Percentiles rank a stretch among this genome's conserved stretches.
These are phyloP conservation scores for Chloropsis hardwickii DNA, from an alignment of 2,113 vertebrate species.

Conservation along the genomic window DNA sequence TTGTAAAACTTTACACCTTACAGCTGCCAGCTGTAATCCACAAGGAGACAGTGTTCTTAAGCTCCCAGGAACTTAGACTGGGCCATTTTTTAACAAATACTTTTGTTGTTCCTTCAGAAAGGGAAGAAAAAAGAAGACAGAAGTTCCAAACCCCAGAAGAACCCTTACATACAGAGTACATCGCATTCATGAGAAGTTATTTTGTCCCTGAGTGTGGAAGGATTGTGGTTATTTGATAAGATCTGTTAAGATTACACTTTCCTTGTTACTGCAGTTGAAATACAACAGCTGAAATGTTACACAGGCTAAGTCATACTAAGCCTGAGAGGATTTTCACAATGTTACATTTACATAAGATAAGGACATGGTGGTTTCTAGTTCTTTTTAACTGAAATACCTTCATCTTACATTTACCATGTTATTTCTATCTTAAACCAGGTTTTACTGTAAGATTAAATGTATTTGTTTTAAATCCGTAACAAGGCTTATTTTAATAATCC, in stretches of 20 bases:
- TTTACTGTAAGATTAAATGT: not conserved
- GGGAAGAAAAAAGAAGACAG: not conserved
- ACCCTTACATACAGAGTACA: not conserved
- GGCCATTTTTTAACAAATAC: slow-evolving; percentile 7
- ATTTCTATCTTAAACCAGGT: slow-evolving; percentile 27
- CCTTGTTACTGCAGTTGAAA: slow-evolving; percentile 52
- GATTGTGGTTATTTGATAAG: slow-evolving; percentile 24
- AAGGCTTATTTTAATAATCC: not conserved
- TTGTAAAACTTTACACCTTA: slow-evolving; percentile 35
- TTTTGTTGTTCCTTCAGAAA: not conserved
- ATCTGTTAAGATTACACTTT: slow-evolving; percentile 49
- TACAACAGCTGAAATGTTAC: slow-evolving; percentile 45
- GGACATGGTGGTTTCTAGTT: slow-evolving; percentile 18
- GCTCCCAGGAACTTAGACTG: not conserved
- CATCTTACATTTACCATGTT: not conserved
- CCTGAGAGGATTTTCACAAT: slow-evolving; percentile 61
- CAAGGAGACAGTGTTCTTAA: slow-evolving; percentile 16
- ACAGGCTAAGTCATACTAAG: slow-evolving; percentile 46
- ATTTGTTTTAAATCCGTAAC: not conserved
- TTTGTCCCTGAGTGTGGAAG: slow-evolving; percentile 36
- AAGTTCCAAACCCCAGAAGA: not conserved
- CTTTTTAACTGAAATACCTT: slow-evolving; percentile 56
- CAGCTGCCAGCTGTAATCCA: slow-evolving; percentile 43
- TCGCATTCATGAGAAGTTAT: not conserved
- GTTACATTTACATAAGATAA: slow-evolving; percentile 52